phyloP scores from a whole-genome alignment of 2,113 vertebrate genomes.

The Misgurnus anguillicaudatus region DNA sequence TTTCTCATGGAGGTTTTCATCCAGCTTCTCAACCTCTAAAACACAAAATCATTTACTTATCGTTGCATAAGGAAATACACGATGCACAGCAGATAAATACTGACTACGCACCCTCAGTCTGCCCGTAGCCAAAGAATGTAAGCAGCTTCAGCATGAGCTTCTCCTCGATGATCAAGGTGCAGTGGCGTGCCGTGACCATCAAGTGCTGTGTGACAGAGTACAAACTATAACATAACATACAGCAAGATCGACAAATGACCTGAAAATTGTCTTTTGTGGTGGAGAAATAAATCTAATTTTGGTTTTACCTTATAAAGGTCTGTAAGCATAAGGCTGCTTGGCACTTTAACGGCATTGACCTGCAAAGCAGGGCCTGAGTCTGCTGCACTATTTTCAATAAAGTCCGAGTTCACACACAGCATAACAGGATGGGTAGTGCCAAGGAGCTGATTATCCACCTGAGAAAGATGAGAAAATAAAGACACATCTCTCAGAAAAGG shows the following conservation, averaged over 20 bases:
- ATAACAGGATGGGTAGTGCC: slow-evolving; percentile 90
- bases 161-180: slow-evolving; percentile 95
- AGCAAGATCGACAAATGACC: no score
- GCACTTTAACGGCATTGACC: slow-evolving; percentile 90
- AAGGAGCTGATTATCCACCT: slow-evolving; percentile 97
- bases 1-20: slow-evolving; percentile 91
- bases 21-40: slow-evolving; percentile 90
- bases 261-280: not conserved
- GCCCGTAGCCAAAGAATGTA: slow-evolving; percentile 90
- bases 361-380: slow-evolving; percentile 87
- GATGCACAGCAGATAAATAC: not conserved
- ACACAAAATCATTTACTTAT: slow-evolving; percentile 6
- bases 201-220: slow-evolving; percentile 78
- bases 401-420: slow-evolving; percentile 85
- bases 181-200: slow-evolving; percentile 89
- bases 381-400: slow-evolving; percentile 71
- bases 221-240: not conserved
- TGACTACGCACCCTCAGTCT: slow-evolving; percentile 77
- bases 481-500: not conserved
- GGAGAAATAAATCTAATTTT: not conserved
- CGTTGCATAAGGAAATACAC: not conserved
- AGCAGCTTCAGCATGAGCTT: slow-evolving; percentile 92
- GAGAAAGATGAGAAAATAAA: not conserved
- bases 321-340: slow-evolving; percentile 89
- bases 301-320: slow-evolving; percentile 91